These are phyloP conservation scores for Danionella cerebrum DNA, from an alignment of 2,113 vertebrate genomes.

Conservation along the genomic window DNA sequence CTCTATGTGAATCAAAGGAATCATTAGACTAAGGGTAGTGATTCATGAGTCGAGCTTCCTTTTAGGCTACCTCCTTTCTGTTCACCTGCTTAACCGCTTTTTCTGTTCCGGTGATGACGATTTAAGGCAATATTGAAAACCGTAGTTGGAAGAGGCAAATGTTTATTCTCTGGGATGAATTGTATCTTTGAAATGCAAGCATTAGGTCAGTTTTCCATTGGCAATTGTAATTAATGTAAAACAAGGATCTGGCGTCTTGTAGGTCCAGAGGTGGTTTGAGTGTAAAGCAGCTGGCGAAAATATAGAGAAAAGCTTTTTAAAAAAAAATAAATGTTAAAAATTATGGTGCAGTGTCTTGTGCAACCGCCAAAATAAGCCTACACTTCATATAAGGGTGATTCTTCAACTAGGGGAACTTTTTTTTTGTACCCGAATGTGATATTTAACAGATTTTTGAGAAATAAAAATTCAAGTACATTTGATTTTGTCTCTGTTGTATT, in stretches of 20 bases:
- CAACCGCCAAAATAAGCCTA: neutral
- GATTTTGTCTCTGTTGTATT: neutral
- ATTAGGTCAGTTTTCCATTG: slow-evolving; percentile 3
- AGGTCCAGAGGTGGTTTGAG: neutral
- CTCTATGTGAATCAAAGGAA: slow-evolving; percentile 47
- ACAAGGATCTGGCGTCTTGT: neutral
- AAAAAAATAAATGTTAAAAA: neutral
- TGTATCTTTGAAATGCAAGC: neutral
- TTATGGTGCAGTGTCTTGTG: neutral
- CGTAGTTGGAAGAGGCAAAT: neutral
- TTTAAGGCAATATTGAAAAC: slow-evolving; percentile 4
- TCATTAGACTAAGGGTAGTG: slow-evolving; percentile 50
- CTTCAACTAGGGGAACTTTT: neutral
- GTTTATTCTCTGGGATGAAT: neutral
- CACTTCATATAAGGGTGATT: neutral
- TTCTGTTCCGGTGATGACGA: neutral
- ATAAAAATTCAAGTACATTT: neutral
- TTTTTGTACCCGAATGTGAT: neutral
- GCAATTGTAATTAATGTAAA: neutral
- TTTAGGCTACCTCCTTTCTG: slow-evolving; percentile 84
- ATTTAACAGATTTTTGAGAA: neutral
- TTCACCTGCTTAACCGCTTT: slow-evolving; percentile 33
- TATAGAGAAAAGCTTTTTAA: neutral
- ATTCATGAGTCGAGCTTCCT: slow-evolving; percentile 66
- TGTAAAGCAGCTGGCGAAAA: neutral